phyloP scores from a whole-genome alignment of 2,113 vertebrate species.

The Crotophaga sulcirostris region DNA sequence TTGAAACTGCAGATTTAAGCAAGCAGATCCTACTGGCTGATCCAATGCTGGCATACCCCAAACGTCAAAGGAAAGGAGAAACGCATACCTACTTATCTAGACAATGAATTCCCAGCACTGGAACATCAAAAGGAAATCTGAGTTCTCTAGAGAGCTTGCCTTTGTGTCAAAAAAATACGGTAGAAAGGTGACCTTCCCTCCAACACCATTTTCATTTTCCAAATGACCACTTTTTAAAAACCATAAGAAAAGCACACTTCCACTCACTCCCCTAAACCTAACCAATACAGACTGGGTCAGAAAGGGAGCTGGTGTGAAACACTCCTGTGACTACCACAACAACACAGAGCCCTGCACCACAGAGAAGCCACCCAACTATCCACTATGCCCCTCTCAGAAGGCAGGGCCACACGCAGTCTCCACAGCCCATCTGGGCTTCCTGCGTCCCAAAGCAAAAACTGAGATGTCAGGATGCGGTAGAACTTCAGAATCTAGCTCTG shows the following conservation, averaged over 20 bases:
- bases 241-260: background rate
- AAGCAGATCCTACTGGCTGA: background rate
- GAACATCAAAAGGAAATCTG: background rate
- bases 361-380: background rate
- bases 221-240: background rate
- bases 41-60: background rate
- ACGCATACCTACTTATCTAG: background rate
- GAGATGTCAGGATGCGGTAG: fast-evolving
- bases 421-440: background rate
- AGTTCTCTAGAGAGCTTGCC: background rate
- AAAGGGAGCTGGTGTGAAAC: background rate
- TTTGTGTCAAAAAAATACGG: background rate
- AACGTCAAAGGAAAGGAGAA: background rate
- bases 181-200: background rate
- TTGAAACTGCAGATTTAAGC: background rate
- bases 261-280: background rate
- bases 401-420: background rate
- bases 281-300: background rate
- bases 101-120: background rate
- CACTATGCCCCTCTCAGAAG: no score
- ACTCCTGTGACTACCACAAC: background rate
- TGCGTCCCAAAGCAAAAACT: background rate
- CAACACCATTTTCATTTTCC: background rate
- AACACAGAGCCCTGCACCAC: background rate
- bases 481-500: background rate